Conservation (phyloP, 2,888 invertebrate species). For the Masnerella sp. region DNA sequence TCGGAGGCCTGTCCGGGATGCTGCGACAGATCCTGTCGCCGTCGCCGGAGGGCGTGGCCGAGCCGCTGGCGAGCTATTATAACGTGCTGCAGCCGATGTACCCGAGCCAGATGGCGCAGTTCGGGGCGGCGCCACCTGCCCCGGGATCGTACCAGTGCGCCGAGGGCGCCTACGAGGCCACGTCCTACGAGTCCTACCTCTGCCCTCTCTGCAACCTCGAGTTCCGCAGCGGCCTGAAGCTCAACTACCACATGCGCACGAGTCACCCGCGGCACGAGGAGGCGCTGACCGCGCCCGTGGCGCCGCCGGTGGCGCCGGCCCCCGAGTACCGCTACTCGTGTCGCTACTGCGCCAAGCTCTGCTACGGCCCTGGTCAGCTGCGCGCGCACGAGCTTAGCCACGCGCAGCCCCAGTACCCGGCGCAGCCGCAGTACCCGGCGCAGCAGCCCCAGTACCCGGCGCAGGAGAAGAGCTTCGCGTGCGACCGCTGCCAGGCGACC, state of each 20-base stretch:
- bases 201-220: slow-evolving; percentile 74
- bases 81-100: slow-evolving; percentile 70
- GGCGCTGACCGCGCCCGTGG: slow-evolving; percentile 57
- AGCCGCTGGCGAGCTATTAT: slow-evolving; percentile 64
- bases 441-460: slow-evolving; percentile 27
- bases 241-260: slow-evolving; percentile 74
- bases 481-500: slow-evolving; percentile 74
- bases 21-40: slow-evolving; percentile 76
- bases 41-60: slow-evolving; percentile 73
- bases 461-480: slow-evolving; percentile 72
- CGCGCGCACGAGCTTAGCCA: slow-evolving; percentile 73
- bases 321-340: slow-evolving; percentile 70
- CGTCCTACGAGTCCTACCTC: slow-evolving; percentile 71
- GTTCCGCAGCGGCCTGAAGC: slow-evolving; percentile 72
- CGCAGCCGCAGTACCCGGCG: slow-evolving; percentile 20
- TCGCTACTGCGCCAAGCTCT: slow-evolving; percentile 70
- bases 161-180: no score
- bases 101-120: slow-evolving; percentile 69
- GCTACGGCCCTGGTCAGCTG: slow-evolving; percentile 71
- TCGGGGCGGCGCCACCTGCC: slow-evolving; percentile 27
- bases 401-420: slow-evolving; percentile 13
- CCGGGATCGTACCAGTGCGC: no score
- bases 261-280: slow-evolving; percentile 66
- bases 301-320: slow-evolving; percentile 31
- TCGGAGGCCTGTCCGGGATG: slow-evolving; percentile 77